Evolutionary conservation across 2,797 vertebrate species (phyloP).

Genomic region (Hyperoplus lanceolatus): DNA sequence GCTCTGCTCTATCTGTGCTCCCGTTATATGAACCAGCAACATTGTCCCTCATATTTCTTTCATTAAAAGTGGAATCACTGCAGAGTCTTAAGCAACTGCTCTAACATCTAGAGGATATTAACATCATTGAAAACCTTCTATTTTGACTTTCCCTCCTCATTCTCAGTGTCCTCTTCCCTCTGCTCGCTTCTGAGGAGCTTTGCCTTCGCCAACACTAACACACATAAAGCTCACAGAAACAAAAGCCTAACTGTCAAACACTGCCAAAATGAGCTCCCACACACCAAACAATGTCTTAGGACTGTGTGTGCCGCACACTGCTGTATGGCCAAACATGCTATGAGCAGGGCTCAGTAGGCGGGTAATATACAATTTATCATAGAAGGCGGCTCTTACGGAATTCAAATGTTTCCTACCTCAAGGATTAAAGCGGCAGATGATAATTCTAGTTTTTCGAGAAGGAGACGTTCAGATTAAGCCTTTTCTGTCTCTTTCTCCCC

Average conservation of each 20-base stretch:
- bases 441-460: slow-evolving; percentile 61
- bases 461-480: slow-evolving; percentile 56
- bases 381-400: slow-evolving; percentile 77
- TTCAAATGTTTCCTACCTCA: slow-evolving; percentile 71
- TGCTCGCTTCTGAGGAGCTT: slow-evolving; percentile 63
- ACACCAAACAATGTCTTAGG: slow-evolving; percentile 76
- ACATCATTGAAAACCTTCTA: slow-evolving; percentile 44
- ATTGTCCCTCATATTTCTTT: slow-evolving; percentile 16
- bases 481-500: slow-evolving; percentile 11
- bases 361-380: slow-evolving; percentile 63
- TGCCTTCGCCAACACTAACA: slow-evolving; percentile 68
- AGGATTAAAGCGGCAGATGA: slow-evolving; percentile 68
- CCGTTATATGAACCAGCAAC: slow-evolving; percentile 22
- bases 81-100: slow-evolving; percentile 34
- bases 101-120: slow-evolving; percentile 40
- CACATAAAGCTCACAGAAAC: slow-evolving; percentile 69
- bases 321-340: slow-evolving; percentile 65
- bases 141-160: slow-evolving; percentile 44
- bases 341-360: slow-evolving; percentile 68
- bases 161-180: slow-evolving; percentile 52
- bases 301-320: slow-evolving; percentile 62
- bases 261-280: slow-evolving; percentile 82
- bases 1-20: slow-evolving; percentile 8
- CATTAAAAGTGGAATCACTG: slow-evolving; percentile 27
- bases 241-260: slow-evolving; percentile 74